Evolutionary conservation across 2,797 vertebrate species (phyloP), one percentile per base, ranked within the genome.

Genomic region (Centroberyx gerrardi): DNA sequence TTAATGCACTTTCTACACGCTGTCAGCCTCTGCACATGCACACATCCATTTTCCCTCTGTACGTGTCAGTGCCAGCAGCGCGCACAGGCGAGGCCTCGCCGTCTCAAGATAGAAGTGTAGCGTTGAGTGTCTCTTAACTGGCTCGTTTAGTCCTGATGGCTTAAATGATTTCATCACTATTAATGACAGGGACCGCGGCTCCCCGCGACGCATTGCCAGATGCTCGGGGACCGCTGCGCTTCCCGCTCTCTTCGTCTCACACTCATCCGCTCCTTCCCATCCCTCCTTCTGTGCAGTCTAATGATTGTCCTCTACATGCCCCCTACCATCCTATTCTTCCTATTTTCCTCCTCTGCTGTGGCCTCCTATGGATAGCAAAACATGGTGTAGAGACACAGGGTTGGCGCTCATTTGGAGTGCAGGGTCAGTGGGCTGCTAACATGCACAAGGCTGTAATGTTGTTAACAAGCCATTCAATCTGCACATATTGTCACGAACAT

Each of bases 131-230:
- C 95, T 96, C 95, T 98, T 97, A 98, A 97, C 97, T 95, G 96
- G 95, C 97, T 98, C 96, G 97, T 98, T 98, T 97, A 97, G 96
- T 97, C 96, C 96, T 97, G 96, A 98, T 98, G 96, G 96, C 96
- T 97, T 97, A 98, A 98, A 99, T 98, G 96, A 98, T 98, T 97
- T 98, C 96, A 98, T 99, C 97, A 98, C 97, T 96, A 97, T 97
- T 97, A 98, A 98, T 97, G 97, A 98, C 97, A 97, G 95, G 94
- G 95, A 96, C 95, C 94, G 90, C 94, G 96, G 96, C 96, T 96
- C 91, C 96, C 96, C 91, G 95, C 93, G 95, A 96, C 93, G 94
- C 68, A 0, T 91, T 94, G 96, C 96, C 98, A 99, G 97, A 99
- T 98, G 98, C 97, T 99, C 96, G 78, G 97, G 97, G 97, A 97